A percentile compares a stretch with the other conserved stretches of the same genome.
phyloP scores from a whole-genome alignment of 2,797 vertebrate genomes.

The Pangasius larnaudii region DNA sequence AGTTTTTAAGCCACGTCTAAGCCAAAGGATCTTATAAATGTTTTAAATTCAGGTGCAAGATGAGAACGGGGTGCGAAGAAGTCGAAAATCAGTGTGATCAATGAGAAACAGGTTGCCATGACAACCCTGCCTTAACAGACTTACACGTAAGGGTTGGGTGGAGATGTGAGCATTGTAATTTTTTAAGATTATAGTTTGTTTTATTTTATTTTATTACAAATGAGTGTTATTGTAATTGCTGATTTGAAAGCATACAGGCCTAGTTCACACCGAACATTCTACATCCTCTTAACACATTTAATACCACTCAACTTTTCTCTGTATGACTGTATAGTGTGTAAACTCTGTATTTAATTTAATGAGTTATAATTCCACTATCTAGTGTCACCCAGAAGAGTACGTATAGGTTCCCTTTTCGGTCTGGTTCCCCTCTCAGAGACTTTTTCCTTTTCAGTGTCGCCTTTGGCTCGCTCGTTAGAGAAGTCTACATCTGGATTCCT shows the following conservation, averaged over 20 bases:
- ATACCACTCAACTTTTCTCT: too few species aligned
- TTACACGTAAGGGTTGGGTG: neutral
- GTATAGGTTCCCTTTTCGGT: neutral
- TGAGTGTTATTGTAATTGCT: neutral
- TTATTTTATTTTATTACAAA: neutral
- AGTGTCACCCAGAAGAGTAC: neutral
- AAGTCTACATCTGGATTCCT: neutral
- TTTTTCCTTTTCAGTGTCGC: neutral
- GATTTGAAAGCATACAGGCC: neutral
- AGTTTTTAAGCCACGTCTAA: neutral
- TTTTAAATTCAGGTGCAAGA: neutral
- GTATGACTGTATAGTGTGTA: neutral
- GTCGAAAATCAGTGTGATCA: neutral
- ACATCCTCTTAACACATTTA: neutral
- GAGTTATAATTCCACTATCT: neutral
- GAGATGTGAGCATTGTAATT: neutral
- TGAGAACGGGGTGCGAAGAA: neutral
- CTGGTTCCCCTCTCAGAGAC: neutral
- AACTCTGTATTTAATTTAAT: neutral
- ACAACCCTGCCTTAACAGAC: neutral
- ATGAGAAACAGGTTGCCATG: conserved; percentile 14
- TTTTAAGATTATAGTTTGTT: neutral
- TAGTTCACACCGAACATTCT: neutral
- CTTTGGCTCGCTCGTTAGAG: neutral
- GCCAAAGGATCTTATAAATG: too few species aligned